Base-by-base conservation (phyloP, 92 coral and sea anemone genomes). In the Heliopora coerulea region DNA sequence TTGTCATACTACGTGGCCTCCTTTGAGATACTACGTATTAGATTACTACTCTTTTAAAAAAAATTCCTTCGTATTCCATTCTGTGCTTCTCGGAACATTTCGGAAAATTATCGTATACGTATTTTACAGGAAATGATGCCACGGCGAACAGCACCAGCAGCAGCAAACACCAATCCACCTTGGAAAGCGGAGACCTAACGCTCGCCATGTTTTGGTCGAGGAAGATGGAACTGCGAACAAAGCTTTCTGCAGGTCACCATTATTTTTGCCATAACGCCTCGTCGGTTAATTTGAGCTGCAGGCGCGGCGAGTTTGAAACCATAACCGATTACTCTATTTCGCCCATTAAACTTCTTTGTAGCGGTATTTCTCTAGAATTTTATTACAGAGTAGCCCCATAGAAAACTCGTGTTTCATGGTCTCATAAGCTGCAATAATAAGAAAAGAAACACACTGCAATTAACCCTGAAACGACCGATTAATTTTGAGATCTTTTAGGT, bases 1-100 rank as follows among this genome's bases (percentile, higher is more conserved):
- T 61, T 61, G 67, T 61, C 67, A 8, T 61, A 61, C 67, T 61
- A 19, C 31, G 67, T 18, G 67, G 18, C 2, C 18, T 21, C 42
- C 4, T 37, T 11, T 37, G 11, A n/a, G n/a, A n/a, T n/a, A n/a
- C n/a, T n/a, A 23, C 34, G 34, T 27, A 10, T 39, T 27, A 25
- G 39, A 3, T 31, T 61, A 21, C 64, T 59, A 61, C 17, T 42
- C 39, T 61, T 37, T 4, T 37, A 37, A 37, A 37, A 61, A 61
- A 61, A 61, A 59, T 59, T 41, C 39, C 11, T 37, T 25, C 39
- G 21, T 31, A 19, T 58, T 58, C 3, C 64, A 4, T 26, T 15
- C 12, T 54, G 4, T 13, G 21, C 60, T 54, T 11, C 34, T 7
- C 20, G 64, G 18, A 24, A 18, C 24, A 11, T 61, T 41, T 19